Evolutionary conservation across 1,140 invertebrate species (phyloP), one percentile per base, ranked within the genome.

Genomic region (Oryctes rhinoceros): DNA sequence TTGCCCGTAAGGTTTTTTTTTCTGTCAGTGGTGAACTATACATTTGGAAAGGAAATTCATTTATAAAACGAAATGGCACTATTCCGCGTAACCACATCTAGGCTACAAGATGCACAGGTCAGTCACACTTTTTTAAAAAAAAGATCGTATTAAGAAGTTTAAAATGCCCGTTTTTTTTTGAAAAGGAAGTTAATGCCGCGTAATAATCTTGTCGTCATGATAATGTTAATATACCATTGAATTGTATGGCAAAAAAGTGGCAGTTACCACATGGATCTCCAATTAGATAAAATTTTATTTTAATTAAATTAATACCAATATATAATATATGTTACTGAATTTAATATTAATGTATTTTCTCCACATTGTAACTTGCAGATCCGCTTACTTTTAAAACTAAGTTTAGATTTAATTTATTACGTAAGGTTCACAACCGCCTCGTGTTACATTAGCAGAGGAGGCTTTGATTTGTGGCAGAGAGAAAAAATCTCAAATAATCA

Each of bases 31-130:
- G 65, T 71, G 65, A 18, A 71, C 35, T 24, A 15, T 71, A 13
- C 7, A 11, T 71, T 71, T 24, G 4, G 4, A 76, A 78, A 59
- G 15, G 39, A 78, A 59, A 24, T 30, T 59, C 49, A n/a, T 5
- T 15, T 79, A 59, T 59, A 59, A 59, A 18, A 59, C 62, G 44
- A 83, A 81, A 89, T 89, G 89, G 88, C 88, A 84, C 85, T 89
- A 30, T 89, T 89, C 79, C 88, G 88, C 80, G 24, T 85, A 44
- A 82, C 84, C 24, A 77, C 81, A 11, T 65, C 78, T 30, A 82
- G 80, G 80, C 48, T 84, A 18, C 47, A 77, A 49, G 84, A 85
- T 47, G 78, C 76, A 30, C 83, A 83, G 81, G 84, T 85, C 81
- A 80, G 83, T 82, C 35, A 62, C 20, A 62, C 53, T 20, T 18